Conservation (phyloP, 2,888 invertebrate genomes). For the Leptodirus hochenwartii region DNA sequence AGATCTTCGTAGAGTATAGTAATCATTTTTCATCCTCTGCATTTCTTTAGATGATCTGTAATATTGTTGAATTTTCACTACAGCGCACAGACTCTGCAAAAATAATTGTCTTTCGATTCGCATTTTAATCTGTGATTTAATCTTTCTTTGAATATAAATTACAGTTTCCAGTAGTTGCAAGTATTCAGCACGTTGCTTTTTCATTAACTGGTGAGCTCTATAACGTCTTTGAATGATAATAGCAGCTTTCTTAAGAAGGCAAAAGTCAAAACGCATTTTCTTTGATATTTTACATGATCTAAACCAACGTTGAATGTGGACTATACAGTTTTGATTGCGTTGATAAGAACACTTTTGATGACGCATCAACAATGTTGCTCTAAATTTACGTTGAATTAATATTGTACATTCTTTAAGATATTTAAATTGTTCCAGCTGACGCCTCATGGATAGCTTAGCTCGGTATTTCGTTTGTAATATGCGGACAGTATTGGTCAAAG, state of each 20-base stretch:
- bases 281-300: neutral
- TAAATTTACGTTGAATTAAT: too few species aligned
- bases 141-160: conserved; percentile 26
- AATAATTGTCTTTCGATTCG: conserved; percentile 17
- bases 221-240: conserved; percentile 26
- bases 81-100: too few species aligned
- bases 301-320: too few species aligned
- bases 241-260: conserved; percentile 21
- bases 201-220: conserved; percentile 15
- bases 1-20: conserved; percentile 12
- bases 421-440: too few species aligned
- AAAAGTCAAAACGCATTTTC: conserved; percentile 12
- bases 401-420: too few species aligned
- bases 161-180: conserved; percentile 19
- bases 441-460: conserved; percentile 9
- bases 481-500: conserved; percentile 15
- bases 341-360: too few species aligned
- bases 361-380: too few species aligned
- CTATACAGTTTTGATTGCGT: too few species aligned
- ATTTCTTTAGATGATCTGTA: too few species aligned
- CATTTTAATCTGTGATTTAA: conserved; percentile 17
- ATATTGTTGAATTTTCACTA: too few species aligned
- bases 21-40: conserved; percentile 26
- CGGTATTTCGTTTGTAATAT: conserved; percentile 19
- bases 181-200: conserved; percentile 20